phyloP scores from a whole-genome alignment of 2,113 vertebrate species.

The Pogonocichla stellata region DNA sequence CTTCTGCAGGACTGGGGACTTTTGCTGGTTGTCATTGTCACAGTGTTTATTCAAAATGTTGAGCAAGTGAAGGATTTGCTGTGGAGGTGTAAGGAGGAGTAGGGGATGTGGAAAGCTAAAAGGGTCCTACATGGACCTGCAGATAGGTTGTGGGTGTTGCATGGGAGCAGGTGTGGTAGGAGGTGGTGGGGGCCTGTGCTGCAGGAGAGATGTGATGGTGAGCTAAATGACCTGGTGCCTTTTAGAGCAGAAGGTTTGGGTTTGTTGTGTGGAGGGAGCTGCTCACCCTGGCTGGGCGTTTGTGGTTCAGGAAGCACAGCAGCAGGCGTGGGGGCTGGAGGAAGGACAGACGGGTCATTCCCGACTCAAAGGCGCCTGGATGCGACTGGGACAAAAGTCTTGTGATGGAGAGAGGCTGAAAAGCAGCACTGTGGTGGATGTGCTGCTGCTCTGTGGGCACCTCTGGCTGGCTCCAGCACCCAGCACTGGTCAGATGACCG shows the following conservation, averaged over 20 bases:
- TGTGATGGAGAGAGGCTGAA: neutral
- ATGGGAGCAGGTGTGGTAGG: neutral
- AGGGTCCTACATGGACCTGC: accelerated
- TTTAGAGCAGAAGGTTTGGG: neutral
- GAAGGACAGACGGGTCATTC: neutral
- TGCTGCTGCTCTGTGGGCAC: neutral
- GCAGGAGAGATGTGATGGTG: accelerated
- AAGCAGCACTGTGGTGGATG: constrained; percentile 5
- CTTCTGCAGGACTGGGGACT: neutral
- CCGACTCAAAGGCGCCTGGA: neutral
- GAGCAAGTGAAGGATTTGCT: neutral
- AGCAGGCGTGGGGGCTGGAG: neutral
- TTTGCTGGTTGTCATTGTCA: neutral
- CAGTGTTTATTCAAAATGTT: neutral
- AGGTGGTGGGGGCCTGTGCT: accelerated
- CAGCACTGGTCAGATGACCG: neutral
- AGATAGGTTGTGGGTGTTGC: neutral
- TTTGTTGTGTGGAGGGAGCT: neutral
- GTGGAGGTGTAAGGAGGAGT: neutral
- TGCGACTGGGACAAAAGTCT: neutral
- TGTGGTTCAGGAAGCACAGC: neutral
- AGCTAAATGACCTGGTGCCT: neutral
- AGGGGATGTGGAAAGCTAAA: accelerated
- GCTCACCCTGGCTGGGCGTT: accelerated
- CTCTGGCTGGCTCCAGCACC: constrained; percentile 13